A percentile compares a stretch with the other conserved stretches of the same genome.
phyloP scores from a whole-genome alignment of 2,888 invertebrate species.

The Dynastes tityus region DNA sequence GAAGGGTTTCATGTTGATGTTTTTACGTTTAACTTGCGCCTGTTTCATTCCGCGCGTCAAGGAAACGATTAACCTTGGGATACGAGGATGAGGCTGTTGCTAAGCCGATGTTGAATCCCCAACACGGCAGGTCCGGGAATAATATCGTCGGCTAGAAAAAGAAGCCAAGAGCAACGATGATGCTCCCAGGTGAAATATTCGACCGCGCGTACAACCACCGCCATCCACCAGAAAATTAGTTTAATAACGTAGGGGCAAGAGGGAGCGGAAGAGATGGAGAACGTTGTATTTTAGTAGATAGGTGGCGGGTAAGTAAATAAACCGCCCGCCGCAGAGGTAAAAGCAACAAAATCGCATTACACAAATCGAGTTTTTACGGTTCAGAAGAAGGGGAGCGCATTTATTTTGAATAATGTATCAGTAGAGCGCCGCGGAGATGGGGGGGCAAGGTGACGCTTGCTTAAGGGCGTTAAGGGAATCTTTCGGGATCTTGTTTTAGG shows the following conservation, averaged over 20 bases:
- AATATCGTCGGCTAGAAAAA: slow-evolving; percentile 20
- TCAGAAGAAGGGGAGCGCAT: slow-evolving; percentile 39
- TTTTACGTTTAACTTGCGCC: slow-evolving; percentile 29
- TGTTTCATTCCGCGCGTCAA: slow-evolving; percentile 32
- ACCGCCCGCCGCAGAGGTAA: slow-evolving; percentile 21
- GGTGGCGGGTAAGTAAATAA: slow-evolving; percentile 25
- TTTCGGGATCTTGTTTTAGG: slow-evolving; percentile 33
- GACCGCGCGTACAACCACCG: slow-evolving; percentile 20
- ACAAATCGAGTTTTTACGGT: slow-evolving; percentile 47
- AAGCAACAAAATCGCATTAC: slow-evolving; percentile 44
- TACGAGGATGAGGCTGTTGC: slow-evolving; percentile 11
- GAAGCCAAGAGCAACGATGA: background rate
- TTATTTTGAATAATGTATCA: slow-evolving; percentile 45
- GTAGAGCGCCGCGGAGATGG: background rate
- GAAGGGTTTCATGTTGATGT: slow-evolving; percentile 32
- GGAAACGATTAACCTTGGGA: slow-evolving; percentile 40
- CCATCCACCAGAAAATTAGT: slow-evolving; percentile 41
- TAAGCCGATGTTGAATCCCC: slow-evolving; percentile 13
- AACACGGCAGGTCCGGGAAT: slow-evolving; percentile 14
- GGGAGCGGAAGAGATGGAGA: background rate
- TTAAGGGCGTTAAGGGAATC: slow-evolving; percentile 22
- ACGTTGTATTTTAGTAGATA: slow-evolving; percentile 8
- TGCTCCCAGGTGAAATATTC: slow-evolving; percentile 36
- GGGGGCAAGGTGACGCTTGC: background rate
- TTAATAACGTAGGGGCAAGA: slow-evolving; percentile 21